phyloP scores from a whole-genome alignment of 2,797 vertebrate genomes.

The Adrianichthys oophorus region DNA sequence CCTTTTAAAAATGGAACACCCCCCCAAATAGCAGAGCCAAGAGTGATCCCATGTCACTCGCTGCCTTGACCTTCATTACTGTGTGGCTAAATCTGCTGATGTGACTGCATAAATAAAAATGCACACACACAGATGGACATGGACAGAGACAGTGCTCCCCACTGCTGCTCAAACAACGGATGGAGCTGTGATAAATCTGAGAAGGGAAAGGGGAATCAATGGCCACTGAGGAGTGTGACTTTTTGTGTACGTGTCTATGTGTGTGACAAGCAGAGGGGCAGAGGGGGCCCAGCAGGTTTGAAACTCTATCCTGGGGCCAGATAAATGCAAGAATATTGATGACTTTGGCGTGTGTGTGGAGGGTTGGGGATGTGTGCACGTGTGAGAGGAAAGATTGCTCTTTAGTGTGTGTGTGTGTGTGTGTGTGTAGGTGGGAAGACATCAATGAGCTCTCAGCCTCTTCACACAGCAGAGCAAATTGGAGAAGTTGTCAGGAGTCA shows the following conservation, averaged over 20 bases:
- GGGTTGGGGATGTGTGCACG: constrained; percentile 4
- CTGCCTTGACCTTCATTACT: constrained; percentile 50
- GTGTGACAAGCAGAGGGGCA: constrained; percentile 54
- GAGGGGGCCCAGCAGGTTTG: constrained; percentile 70
- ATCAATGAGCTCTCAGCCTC: constrained; percentile 85
- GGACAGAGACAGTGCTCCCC: constrained; percentile 62
- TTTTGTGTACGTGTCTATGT: constrained; percentile 42
- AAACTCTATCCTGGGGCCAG: constrained; percentile 83
- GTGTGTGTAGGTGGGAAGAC: constrained; percentile 74
- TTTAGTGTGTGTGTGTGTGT: constrained; percentile 24
- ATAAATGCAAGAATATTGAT: constrained; percentile 84
- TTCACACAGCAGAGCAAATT: constrained; percentile 91
- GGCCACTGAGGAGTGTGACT: constrained; percentile 66
- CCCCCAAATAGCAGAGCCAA: neutral
- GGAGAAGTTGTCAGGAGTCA: constrained; percentile 92
- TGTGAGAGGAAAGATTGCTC: constrained; percentile 29
- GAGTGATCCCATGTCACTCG: constrained; percentile 19
- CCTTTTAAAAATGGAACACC: no score
- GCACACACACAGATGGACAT: constrained; percentile 38
- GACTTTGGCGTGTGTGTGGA: constrained; percentile 61
- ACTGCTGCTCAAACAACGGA: constrained; percentile 64
- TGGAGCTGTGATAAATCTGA: constrained; percentile 78
- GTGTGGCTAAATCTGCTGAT: constrained; percentile 40
- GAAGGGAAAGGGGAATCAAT: constrained; percentile 80
- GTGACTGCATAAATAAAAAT: constrained; percentile 31